A percentile compares a stretch with the other conserved stretches of the same genome.
These are phyloP conservation scores for Tor tambroides DNA, from an alignment of 2,113 vertebrate genomes.

Conservation along the genomic window DNA sequence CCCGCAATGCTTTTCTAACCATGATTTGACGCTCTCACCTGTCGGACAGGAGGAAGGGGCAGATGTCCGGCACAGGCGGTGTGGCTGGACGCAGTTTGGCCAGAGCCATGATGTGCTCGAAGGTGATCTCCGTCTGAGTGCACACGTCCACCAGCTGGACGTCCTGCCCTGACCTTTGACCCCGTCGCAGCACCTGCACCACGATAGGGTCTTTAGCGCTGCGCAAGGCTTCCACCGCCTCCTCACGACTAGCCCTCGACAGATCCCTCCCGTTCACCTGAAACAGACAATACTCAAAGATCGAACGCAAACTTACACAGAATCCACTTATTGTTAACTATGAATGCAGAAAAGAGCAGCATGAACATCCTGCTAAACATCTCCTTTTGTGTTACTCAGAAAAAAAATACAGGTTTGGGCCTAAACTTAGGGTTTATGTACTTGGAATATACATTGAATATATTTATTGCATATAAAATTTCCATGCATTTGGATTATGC, in stretches of 20 bases:
- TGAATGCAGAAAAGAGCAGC: too few species aligned
- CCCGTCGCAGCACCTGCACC: conserved; percentile 90
- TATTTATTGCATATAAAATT: too few species aligned
- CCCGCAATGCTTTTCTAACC: too few species aligned
- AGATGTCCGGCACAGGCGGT: conserved; percentile 95
- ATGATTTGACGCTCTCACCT: conserved; percentile 77
- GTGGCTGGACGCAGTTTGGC: conserved; percentile 92
- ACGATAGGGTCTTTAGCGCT: conserved; percentile 93
- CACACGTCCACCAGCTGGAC: conserved; percentile 87
- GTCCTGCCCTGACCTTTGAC: conserved; percentile 79
- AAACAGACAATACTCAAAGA: background rate
- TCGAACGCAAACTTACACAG: too few species aligned
- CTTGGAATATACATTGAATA: too few species aligned
- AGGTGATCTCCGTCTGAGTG: conserved; percentile 98
- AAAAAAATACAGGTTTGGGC: background rate
- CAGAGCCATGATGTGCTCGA: conserved; percentile 95
- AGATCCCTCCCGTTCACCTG: conserved; percentile 96
- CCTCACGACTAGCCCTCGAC: conserved; percentile 91
- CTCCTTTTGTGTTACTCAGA: too few species aligned
- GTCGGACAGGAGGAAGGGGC: conserved; percentile 95
- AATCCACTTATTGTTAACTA: too few species aligned
- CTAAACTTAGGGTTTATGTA: too few species aligned
- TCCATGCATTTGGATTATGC: too few species aligned
- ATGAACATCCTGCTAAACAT: background rate
- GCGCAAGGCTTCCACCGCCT: conserved; percentile 89